Evolutionary conservation across 2,797 vertebrate species (phyloP).

Genomic region (Avahi laniger): DNA sequence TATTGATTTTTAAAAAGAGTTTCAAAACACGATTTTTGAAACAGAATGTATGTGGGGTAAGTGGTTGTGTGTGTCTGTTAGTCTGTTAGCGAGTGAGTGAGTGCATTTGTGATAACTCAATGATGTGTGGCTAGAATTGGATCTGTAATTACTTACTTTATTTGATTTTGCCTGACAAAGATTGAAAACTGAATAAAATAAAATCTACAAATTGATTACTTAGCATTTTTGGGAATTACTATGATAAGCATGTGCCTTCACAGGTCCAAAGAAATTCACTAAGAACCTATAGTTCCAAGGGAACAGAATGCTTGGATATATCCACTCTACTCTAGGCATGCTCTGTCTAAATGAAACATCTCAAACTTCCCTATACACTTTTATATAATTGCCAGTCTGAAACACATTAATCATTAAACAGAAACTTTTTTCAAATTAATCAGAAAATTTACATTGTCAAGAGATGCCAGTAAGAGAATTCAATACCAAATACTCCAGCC

Average conservation of each 20-base stretch:
- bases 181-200: not conserved
- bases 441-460: not conserved
- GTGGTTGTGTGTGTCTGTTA: not conserved
- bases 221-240: not conserved
- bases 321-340: not conserved
- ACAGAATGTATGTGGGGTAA: not conserved
- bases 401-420: not conserved
- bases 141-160: not conserved
- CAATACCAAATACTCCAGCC: not conserved
- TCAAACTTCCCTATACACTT: not conserved
- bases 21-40: not conserved
- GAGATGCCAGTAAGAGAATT: not conserved
- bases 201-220: not conserved
- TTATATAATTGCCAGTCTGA: not conserved
- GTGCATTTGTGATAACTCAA: not conserved
- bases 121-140: not conserved
- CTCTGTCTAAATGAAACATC: not conserved
- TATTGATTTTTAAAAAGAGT: not conserved
- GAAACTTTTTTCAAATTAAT: not conserved
- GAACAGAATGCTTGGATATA: not conserved
- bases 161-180: not conserved
- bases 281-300: not conserved
- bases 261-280: not conserved
- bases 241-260: not conserved
- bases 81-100: no score